Conservation (phyloP, 2,888 invertebrate species). For the Caenorhabditis sinica region DNA sequence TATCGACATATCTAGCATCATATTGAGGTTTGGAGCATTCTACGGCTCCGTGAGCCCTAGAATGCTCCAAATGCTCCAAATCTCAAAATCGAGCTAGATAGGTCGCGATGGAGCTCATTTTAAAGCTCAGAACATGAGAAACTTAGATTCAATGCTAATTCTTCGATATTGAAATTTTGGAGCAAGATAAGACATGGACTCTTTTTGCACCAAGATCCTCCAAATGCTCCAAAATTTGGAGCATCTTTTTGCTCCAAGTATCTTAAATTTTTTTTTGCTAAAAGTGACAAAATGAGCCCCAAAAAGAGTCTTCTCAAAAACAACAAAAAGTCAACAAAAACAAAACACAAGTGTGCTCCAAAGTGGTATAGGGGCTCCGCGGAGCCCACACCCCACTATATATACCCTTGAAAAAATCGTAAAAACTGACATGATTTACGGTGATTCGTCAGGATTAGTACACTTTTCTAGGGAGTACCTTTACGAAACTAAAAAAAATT, state of each 20-base stretch:
- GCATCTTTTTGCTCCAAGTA: too few species aligned
- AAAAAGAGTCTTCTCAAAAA: neutral
- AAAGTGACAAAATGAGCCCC: too few species aligned
- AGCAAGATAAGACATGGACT: neutral
- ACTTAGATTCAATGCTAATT: too few species aligned
- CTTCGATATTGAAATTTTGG: neutral
- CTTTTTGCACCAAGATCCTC: neutral
- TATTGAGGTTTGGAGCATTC: neutral
- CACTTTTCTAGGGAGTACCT: neutral
- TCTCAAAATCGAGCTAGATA: neutral
- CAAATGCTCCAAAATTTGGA: neutral
- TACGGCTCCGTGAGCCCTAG: neutral
- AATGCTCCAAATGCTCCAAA: neutral
- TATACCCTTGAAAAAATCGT: neutral
- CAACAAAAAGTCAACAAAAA: too few species aligned
- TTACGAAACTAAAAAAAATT: neutral
- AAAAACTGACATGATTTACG: constrained; percentile 39
- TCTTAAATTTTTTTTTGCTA: too few species aligned
- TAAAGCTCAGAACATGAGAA: neutral
- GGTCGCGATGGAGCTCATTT: neutral
- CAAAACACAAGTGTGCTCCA: too few species aligned
- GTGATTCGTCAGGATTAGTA: neutral
- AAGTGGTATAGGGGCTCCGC: too few species aligned
- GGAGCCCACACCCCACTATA: neutral
- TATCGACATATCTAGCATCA: neutral